A percentile compares a stretch with the other conserved stretches of the same genome.
These are phyloP conservation scores for Anguilla pacifica DNA, from an alignment of 2,797 vertebrate genomes.

Conservation along the genomic window DNA sequence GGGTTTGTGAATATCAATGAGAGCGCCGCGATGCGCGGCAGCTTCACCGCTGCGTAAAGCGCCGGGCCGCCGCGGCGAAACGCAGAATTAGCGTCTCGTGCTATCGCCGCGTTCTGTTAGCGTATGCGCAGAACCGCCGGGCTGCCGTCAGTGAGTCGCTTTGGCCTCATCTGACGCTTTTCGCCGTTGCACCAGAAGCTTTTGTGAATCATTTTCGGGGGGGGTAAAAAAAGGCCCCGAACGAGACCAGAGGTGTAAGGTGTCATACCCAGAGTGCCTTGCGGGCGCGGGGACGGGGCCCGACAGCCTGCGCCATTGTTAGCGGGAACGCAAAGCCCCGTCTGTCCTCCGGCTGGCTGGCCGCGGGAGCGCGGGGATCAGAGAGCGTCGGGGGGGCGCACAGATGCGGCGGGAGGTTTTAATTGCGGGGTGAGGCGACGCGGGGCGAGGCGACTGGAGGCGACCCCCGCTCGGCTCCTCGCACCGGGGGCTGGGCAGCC, in stretches of 20 bases:
- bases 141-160: neutral
- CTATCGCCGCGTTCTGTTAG: neutral
- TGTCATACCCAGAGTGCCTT: neutral
- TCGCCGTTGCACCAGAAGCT: neutral
- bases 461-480: neutral
- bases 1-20: conserved; percentile 3
- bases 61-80: neutral
- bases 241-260: neutral
- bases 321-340: neutral
- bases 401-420: conserved; percentile 31
- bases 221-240: neutral
- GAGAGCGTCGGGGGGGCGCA: conserved; percentile 16
- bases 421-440: conserved; percentile 35
- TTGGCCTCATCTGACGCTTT: neutral
- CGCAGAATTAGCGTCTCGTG: neutral
- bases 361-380: neutral
- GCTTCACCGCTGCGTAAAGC: neutral
- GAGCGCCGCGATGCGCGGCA: neutral
- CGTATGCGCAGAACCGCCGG: neutral
- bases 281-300: neutral
- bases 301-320: conserved; percentile 9
- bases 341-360: neutral
- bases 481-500: conserved; percentile 17
- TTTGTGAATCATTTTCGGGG: neutral
- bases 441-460: neutral